phyloP scores from a whole-genome alignment of 2,888 invertebrate species.

The Trichogramma dendrolimi region DNA sequence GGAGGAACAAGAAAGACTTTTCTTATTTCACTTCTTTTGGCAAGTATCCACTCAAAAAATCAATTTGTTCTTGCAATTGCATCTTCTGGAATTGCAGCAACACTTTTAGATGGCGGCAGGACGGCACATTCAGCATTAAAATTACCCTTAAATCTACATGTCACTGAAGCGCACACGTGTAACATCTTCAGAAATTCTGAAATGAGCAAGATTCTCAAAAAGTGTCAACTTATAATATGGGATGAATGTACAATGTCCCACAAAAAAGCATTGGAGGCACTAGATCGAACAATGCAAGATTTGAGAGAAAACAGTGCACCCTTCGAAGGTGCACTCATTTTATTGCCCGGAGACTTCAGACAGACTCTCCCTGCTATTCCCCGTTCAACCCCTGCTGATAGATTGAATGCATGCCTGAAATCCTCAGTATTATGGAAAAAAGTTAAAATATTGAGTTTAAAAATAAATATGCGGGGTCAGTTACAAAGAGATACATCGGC shows the following conservation, averaged over 20 bases:
- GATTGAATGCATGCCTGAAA: constrained; percentile 34
- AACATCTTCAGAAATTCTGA: constrained; percentile 37
- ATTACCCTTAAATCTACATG: constrained; percentile 42
- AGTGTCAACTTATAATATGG: constrained; percentile 43
- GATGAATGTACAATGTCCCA: too few relatives aligned
- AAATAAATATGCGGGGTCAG: constrained; percentile 24
- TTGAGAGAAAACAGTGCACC: constrained; percentile 19
- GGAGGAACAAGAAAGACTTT: constrained; percentile 51
- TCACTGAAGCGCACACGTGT: constrained; percentile 38
- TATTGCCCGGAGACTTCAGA: constrained; percentile 38
- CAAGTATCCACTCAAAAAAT: constrained; percentile 36
- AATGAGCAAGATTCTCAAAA: too few relatives aligned
- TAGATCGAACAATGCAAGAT: constrained; percentile 33
- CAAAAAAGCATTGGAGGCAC: constrained; percentile 40
- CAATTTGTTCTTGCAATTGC: constrained; percentile 46
- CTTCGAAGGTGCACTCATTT: constrained; percentile 32
- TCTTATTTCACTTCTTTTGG: constrained; percentile 45
- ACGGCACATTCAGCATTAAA: constrained; percentile 49
- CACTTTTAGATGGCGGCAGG: constrained; percentile 44
- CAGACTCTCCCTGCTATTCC: constrained; percentile 38
- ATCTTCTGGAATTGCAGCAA: constrained; percentile 52
- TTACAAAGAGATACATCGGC: constrained; percentile 15
- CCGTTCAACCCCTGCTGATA: constrained; percentile 33
- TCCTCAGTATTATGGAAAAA: constrained; percentile 23
- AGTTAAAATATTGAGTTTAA: constrained; percentile 24